phyloP scores from a whole-genome alignment of 2,113 vertebrate genomes.

The Aphelocoma coerulescens region DNA sequence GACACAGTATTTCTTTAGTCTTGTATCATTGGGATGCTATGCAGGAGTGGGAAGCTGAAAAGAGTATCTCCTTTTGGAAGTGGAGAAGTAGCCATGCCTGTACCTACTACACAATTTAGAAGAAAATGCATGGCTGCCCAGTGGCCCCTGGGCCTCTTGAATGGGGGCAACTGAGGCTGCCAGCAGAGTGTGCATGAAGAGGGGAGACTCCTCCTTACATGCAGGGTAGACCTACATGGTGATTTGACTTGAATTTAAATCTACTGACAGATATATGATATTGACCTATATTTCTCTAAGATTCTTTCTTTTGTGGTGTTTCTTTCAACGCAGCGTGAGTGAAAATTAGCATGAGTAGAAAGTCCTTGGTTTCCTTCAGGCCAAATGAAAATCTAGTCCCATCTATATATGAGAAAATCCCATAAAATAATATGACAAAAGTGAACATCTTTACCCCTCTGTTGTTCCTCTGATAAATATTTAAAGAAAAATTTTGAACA shows the following conservation, averaged over 20 bases:
- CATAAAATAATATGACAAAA: neutral
- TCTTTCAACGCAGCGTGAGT: neutral
- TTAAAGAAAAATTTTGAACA: neutral
- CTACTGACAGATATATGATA: neutral
- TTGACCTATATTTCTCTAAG: neutral
- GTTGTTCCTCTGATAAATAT: neutral
- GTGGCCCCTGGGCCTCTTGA: neutral
- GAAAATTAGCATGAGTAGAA: neutral
- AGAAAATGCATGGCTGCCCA: neutral
- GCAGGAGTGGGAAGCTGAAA: neutral
- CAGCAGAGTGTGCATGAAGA: neutral
- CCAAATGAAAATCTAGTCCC: neutral
- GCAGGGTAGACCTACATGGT: neutral
- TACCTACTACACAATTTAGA: neutral
- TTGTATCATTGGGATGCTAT: neutral
- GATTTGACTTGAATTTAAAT: neutral
- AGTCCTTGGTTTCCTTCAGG: neutral
- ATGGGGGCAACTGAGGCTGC: neutral
- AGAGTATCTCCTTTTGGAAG: neutral
- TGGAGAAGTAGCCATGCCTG: neutral
- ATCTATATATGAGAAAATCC: neutral
- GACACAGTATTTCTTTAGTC: neutral
- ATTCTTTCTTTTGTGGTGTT: neutral
- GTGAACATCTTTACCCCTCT: neutral
- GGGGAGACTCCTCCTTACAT: accelerated